phyloP scores from a whole-genome alignment of 2,888 invertebrate genomes.

The Ecliptopera silaceata region DNA sequence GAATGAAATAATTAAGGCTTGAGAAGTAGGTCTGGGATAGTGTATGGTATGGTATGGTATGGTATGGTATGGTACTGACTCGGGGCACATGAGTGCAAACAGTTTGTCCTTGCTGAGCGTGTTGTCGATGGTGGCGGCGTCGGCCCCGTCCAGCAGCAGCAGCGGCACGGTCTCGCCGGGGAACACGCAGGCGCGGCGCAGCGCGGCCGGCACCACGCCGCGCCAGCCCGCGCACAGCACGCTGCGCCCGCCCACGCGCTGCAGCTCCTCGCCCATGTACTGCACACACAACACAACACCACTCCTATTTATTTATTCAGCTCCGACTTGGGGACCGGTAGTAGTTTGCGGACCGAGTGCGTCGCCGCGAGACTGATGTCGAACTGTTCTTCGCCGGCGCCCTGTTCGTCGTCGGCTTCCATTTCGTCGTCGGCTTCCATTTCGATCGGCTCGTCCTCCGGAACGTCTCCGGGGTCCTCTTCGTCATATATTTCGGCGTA shows the following conservation, averaged over 20 bases:
- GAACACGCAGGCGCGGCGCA: slow-evolving; percentile 68
- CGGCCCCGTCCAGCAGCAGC: slow-evolving; percentile 55
- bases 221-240: slow-evolving; percentile 72
- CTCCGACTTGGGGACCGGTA: too few species aligned
- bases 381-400: slow-evolving; percentile 55
- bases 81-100: slow-evolving; percentile 71
- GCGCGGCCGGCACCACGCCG: slow-evolving; percentile 60
- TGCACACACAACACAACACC: slow-evolving; percentile 39
- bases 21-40: too few species aligned
- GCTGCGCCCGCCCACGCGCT: slow-evolving; percentile 55
- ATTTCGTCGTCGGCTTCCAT: slow-evolving; percentile 2
- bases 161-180: slow-evolving; percentile 78
- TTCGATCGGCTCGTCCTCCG: background rate
- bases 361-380: slow-evolving; percentile 69
- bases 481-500: slow-evolving; percentile 23
- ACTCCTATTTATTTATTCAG: too few species aligned
- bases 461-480: slow-evolving; percentile 38
- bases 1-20: too few species aligned
- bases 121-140: slow-evolving; percentile 46
- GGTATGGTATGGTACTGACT: too few species aligned
- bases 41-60: too few species aligned
- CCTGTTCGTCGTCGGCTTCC: background rate
- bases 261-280: slow-evolving; percentile 68
- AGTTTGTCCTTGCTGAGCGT: slow-evolving; percentile 58
- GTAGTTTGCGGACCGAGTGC: slow-evolving; percentile 62